Evolutionary conservation across 2,113 vertebrate genomes (phyloP).

Genomic region (Haplochromis vanheusdeni): DNA sequence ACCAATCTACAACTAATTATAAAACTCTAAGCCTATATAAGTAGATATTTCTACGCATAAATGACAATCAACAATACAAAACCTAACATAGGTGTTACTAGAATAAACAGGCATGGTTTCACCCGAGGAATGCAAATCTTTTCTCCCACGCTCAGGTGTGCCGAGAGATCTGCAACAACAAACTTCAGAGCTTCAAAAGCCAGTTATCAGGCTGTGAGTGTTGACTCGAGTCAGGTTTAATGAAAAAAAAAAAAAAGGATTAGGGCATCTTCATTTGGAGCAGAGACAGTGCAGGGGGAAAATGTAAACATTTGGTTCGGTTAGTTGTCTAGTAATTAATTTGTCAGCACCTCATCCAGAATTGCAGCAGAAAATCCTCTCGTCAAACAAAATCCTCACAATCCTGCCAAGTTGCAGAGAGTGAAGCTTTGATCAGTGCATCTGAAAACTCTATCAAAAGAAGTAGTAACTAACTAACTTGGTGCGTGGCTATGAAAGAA

Average conservation of each 20-base stretch:
- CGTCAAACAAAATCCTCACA: background rate
- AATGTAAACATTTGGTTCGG: background rate
- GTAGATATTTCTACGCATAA: no score
- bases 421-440: background rate
- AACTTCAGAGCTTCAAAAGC: background rate
- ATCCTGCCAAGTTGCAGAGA: background rate
- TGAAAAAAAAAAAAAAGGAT: conserved; percentile 24
- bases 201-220: background rate
- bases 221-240: background rate
- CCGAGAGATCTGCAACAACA: background rate
- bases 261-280: background rate
- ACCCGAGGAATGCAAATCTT: background rate
- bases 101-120: background rate
- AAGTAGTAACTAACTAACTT: background rate
- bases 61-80: no score
- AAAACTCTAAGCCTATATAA: no score
- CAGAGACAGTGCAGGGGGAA: background rate
- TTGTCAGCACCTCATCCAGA: background rate
- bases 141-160: background rate
- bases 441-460: background rate
- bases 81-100: background rate
- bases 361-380: background rate
- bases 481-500: background rate
- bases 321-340: conserved; percentile 18
- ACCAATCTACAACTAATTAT: no score